Evolutionary conservation across 2,797 vertebrate species (phyloP).

Genomic region (Euthynnus affinis): DNA sequence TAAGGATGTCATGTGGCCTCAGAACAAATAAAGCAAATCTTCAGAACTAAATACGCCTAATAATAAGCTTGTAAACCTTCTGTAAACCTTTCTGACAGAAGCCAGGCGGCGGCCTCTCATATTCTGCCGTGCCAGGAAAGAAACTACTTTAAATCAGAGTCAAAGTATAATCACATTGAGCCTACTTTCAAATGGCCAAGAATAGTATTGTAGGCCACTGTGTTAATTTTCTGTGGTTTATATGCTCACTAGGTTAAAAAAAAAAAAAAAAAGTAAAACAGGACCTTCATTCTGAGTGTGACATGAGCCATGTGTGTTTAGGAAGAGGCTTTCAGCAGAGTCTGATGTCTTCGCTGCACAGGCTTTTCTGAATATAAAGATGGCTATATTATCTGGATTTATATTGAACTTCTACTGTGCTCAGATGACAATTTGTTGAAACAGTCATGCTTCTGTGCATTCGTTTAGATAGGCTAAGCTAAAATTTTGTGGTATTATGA

Average conservation of each 20-base stretch:
- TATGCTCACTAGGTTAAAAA: conserved; percentile 29
- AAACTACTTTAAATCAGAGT: conserved; percentile 53
- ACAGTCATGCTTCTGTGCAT: conserved; percentile 51
- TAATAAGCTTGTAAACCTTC: conserved; percentile 74
- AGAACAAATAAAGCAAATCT: conserved; percentile 76
- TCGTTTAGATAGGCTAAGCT: conserved; percentile 44
- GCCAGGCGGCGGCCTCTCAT: conserved; percentile 65
- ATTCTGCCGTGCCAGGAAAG: conserved; percentile 57
- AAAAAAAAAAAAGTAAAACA: conserved; percentile 47
- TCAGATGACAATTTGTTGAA: conserved; percentile 40
- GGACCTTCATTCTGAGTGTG: conserved; percentile 25
- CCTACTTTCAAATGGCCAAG: conserved; percentile 53
- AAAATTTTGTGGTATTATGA: conserved; percentile 45
- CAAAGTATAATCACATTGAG: conserved; percentile 52
- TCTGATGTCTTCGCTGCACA: conserved; percentile 1
- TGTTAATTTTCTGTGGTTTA: conserved; percentile 59
- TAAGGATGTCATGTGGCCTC: conserved; percentile 81
- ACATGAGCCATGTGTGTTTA: conserved; percentile 30
- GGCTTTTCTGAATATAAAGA: conserved; percentile 32
- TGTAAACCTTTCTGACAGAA: conserved; percentile 74
- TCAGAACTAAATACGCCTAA: conserved; percentile 73
- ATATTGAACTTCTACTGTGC: conserved; percentile 12
- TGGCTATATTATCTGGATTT: conserved; percentile 30
- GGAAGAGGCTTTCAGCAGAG: conserved; percentile 8
- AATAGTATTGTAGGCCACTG: conserved; percentile 50